Evolutionary conservation across 2,113 vertebrate species (phyloP), one percentile per base, ranked within the genome.

Genomic region (Anolis carolinensis): DNA sequence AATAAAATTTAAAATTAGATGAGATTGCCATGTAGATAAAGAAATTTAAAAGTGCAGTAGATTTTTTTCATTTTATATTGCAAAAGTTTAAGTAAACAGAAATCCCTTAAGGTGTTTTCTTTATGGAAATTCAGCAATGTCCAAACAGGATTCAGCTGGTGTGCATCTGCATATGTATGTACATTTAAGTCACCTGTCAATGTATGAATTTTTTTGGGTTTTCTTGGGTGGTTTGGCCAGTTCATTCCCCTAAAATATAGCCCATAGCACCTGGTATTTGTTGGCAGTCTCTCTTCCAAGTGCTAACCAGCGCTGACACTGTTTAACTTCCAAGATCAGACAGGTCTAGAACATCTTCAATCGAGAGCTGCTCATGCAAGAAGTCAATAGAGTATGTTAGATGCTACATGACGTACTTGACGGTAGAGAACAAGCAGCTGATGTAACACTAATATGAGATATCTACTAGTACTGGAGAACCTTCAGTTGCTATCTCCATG

Each of bases 31-130:
- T 50, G 70, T 13, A 34, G 23, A 70, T 78, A 5, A 10, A 71
- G 63, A 62, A 77, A 32, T 55, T 13, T 25, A 39, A 85, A 27
- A n/a, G 76, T 25, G 14, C 55, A 59, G 1, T 59, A 20, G 30
- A n/a, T 83, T 89, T 91, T 79, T 59, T 82, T 82, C 5, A 71
- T 75, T 74, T 27, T 48, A 18, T 48, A 70, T 85, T 89, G 83
- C 83, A 39, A 30, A 73, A 14, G 79, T 81, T 88, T 82, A 27
- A 1, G 8, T 25, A 71, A 84, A 39, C 0, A 71, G 76, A 62
- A 91, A 88, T 34, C 21, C 34, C 36, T 48, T 23, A 67, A 1
- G 63, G 78, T 80, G 59, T 18, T 59, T 16, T 59, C 1, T 59
- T 59, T 16, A 44, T 2, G 39, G 5, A 39, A 76, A 50, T 18